Conservation (phyloP, 2,797 vertebrate species). For the Lagocephalus sceleratus region DNA sequence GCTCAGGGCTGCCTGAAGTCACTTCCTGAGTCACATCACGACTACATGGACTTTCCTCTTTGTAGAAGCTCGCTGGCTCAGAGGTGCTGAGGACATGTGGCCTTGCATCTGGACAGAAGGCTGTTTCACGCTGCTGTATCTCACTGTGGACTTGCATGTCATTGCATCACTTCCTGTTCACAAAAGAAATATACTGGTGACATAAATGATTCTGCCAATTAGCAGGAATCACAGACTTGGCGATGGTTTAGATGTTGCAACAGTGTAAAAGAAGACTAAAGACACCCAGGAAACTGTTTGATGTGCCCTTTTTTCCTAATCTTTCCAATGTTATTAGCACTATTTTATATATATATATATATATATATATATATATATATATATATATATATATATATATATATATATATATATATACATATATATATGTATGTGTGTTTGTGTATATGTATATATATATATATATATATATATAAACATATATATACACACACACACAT, state of each 20-base stretch:
- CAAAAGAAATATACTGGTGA: constrained; percentile 11
- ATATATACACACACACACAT: too few species aligned
- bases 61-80: constrained; percentile 11
- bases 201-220: constrained; percentile 13
- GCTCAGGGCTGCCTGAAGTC: constrained; percentile 7
- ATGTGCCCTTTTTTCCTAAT: not conserved
- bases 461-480: too few species aligned
- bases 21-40: constrained; percentile 12
- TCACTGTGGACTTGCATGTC: constrained; percentile 26
- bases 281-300: not conserved
- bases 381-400: too few species aligned
- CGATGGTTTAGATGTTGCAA: too few species aligned
- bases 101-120: constrained; percentile 9
- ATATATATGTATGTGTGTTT: too few species aligned
- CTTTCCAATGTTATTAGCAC: not conserved
- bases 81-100: constrained; percentile 12
- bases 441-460: too few species aligned
- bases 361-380: too few species aligned
- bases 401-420: too few species aligned
- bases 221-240: not conserved
- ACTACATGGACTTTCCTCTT: constrained; percentile 14
- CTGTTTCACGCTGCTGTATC: constrained; percentile 4
- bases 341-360: too few species aligned
- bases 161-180: constrained; percentile 43
- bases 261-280: too few species aligned